Evolutionary conservation across 1,140 invertebrate species (phyloP), one percentile per base, ranked within the genome.

Genomic region (Himalopsyche phryganea): DNA sequence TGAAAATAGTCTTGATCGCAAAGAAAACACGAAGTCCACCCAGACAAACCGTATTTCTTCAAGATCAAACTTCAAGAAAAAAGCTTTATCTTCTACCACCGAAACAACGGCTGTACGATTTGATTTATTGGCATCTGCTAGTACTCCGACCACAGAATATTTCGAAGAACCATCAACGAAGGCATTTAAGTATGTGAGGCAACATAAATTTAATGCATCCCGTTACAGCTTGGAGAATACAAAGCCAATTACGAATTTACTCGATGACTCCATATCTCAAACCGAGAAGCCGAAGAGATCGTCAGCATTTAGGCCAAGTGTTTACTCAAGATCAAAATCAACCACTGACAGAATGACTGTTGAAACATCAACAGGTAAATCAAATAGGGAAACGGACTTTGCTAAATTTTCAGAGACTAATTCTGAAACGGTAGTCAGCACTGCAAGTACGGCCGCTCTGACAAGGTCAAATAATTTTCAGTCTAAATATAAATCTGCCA

Each of bases 191-290:
- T 63, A 59, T 45, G 42, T 42, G 15, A 36, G 53, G 5, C 57
- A 57, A 42, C 49, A 41, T 19, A 55, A 57, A 49, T 64, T 60
- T 17, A 64, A 57, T 15, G 35, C 53, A 10, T 42, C 57, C 17
- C 28, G 57, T 9, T 57, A 57, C 19, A 59, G 40, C 33, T n/a
- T 20, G 14, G 15, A 15, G 44, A 50, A 42, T 14, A 59, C 52
- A 19, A 60, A 60, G 38, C 20, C 36, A 23, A 10, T 23, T 10
- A 6, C 4, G 9, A 32, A 19, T 50, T 49, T 7, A 44, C 5
- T 13, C 17, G 42, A 53, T 17, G 23, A 14, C 36, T 1, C 20
- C 11, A 1, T 13, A 5, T 48, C 44, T 20, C 17, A 32, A 11
- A 60, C 51, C 6, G 49, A 41, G 13, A 48, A 50, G 44, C 18